Conservation (phyloP, 2,113 vertebrate genomes). For the Coreoperca whiteheadi region DNA sequence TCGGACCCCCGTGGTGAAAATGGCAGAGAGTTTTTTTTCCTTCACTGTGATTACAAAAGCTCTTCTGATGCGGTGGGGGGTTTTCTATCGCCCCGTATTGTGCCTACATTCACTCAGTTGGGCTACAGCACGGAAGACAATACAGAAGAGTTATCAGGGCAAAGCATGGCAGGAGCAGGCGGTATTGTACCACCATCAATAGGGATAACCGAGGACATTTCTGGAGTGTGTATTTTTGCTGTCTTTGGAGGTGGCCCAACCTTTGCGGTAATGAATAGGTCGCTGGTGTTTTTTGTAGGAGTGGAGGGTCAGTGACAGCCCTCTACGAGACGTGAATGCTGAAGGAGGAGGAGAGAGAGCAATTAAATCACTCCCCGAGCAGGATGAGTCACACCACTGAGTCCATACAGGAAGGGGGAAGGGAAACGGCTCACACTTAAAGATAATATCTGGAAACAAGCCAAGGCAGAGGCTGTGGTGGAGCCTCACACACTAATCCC, state of each 20-base stretch:
- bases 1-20: constrained; percentile 34
- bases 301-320: constrained; percentile 62
- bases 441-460: constrained; percentile 77
- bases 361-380: constrained; percentile 77
- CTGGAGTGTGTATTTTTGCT: constrained; percentile 40
- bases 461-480: constrained; percentile 57
- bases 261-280: constrained; percentile 58
- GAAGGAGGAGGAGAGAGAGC: constrained; percentile 65
- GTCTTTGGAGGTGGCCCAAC: constrained; percentile 52
- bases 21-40: not conserved
- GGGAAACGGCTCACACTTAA: constrained; percentile 59
- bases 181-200: constrained; percentile 32
- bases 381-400: constrained; percentile 77
- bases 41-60: constrained; percentile 62
- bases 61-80: constrained; percentile 37
- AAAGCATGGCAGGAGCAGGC: constrained; percentile 37
- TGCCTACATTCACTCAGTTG: constrained; percentile 47
- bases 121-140: constrained; percentile 35
- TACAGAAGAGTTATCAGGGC: constrained; percentile 53
- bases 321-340: constrained; percentile 46
- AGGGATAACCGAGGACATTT: constrained; percentile 44
- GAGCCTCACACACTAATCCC: constrained; percentile 68
- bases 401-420: constrained; percentile 61
- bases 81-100: constrained; percentile 31
- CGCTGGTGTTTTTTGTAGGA: constrained; percentile 43